phyloP scores from a whole-genome alignment of 2,888 invertebrate species.

The Tortricodes alternella region DNA sequence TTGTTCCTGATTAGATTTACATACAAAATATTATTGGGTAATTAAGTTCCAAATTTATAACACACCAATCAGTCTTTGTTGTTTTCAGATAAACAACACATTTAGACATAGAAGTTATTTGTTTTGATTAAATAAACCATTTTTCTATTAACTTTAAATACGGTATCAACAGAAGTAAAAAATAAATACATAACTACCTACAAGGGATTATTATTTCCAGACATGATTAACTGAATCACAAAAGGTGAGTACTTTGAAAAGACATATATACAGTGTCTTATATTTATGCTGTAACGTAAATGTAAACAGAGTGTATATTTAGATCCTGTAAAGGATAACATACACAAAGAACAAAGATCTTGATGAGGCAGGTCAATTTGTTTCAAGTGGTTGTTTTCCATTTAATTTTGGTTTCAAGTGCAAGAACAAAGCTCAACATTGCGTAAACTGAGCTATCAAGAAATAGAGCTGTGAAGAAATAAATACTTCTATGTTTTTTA shows the following conservation, averaged over 20 bases:
- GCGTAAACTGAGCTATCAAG: not conserved
- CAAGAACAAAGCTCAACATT: conserved; percentile 3
- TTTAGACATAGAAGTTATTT: too few species aligned
- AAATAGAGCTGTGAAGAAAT: not conserved
- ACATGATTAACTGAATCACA: too few species aligned
- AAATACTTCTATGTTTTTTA: not conserved
- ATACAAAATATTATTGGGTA: not conserved
- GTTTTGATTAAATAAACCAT: too few species aligned
- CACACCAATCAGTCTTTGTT: not conserved
- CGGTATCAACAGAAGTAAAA: too few species aligned
- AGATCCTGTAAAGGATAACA: not conserved
- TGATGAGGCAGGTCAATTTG: conserved; percentile 11
- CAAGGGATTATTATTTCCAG: too few species aligned
- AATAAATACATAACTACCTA: too few species aligned
- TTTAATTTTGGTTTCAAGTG: conserved; percentile 1
- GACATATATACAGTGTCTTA: too few species aligned
- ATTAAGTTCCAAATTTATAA: not conserved
- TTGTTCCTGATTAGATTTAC: too few species aligned
- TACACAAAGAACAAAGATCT: conserved; percentile 3
- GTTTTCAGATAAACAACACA: not conserved
- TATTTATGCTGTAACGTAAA: too few species aligned
- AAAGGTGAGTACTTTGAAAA: too few species aligned
- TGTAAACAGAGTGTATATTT: not conserved
- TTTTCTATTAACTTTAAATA: too few species aligned
- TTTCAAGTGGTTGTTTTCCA: not conserved